Evolutionary conservation across 2,888 invertebrate genomes (phyloP), one percentile per base, ranked within the genome.

Genomic region (Alitta virens): DNA sequence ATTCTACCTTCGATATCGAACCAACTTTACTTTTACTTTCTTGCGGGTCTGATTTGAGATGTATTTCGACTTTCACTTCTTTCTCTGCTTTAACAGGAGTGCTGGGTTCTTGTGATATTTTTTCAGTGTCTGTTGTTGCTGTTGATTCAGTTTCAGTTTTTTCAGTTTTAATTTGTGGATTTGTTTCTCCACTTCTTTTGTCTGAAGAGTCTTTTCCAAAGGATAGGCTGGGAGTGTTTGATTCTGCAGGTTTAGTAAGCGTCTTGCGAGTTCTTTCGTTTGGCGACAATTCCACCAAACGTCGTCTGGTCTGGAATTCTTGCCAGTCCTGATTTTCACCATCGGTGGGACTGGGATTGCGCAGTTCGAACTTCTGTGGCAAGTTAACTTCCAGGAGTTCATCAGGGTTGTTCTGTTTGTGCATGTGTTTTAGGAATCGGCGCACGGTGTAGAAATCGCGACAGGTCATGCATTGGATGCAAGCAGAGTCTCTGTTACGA

Each of bases 391-490:
- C 61, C 1, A 73, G 58, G 3, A 77, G 67, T 60, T 73, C 73
- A 33, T 74, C 72, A 55, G 54, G 67, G 56, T 67, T 73, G 50
- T 65, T 68, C n/a, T 68, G 66, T 53, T 74, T 74, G 63, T 79
- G 79, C 58, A 74, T 69, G 65, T 79, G 79, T 43, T 70, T 68
- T 54, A 76, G 60, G 63, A 79, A 79, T 49, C 70, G 67, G 26
- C 72, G 70, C 3, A 79, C 72, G 9, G 75, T 73, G 57, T 78
- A 68, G 50, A 75, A 68, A 65, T 78, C 73, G 7, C 71, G 63
- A 66, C 79, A 79, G 1, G 75, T 75, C 42, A 68, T 69, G 67
- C 79, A 79, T 23, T 71, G 69, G 26, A 79, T 71, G 66, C 78
- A 78, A 7, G 73, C 65, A 0, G 77, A 72, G 56, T 73, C 71